Percentiles rank a stretch among this genome's conserved stretches.
Evolutionary conservation across 2,113 vertebrate genomes (phyloP).

Genomic region (Alligator sinensis): DNA sequence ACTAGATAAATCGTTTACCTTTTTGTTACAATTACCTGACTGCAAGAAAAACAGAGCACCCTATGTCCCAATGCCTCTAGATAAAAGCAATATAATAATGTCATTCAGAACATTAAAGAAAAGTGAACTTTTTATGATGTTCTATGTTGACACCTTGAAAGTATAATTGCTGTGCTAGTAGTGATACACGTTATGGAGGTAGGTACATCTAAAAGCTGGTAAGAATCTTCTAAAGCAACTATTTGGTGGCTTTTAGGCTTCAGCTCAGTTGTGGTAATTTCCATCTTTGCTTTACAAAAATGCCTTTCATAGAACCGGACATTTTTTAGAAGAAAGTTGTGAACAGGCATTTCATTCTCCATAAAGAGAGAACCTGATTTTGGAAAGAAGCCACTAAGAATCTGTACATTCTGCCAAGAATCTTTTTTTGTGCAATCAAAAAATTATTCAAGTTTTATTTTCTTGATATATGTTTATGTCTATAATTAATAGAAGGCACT

Average conservation of each 20-base stretch:
- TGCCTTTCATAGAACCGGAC: constrained; percentile 37
- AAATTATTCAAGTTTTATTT: not conserved
- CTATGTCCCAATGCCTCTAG: not conserved
- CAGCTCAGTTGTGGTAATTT: not conserved
- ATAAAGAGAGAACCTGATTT: not conserved
- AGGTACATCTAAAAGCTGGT: not conserved
- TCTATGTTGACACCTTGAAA: not conserved
- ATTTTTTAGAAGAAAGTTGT: not conserved
- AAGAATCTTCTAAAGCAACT: not conserved
- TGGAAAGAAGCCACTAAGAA: not conserved
- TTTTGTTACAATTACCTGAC: not conserved
- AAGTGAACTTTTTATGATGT: not conserved
- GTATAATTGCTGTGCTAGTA: not conserved
- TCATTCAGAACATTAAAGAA: not conserved
- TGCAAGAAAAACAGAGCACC: not conserved
- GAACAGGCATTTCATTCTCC: not conserved
- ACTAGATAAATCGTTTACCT: not conserved
- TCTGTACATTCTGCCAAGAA: not conserved
- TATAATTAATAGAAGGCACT: not conserved
- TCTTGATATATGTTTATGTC: not conserved
- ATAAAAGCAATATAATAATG: not conserved
- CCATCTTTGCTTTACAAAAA: constrained; percentile 26
- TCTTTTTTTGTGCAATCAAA: not conserved
- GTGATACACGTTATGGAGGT: not conserved
- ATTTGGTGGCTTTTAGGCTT: constrained; percentile 37